Evolutionary conservation across 2,888 invertebrate genomes (phyloP).

Genomic region (Polyploca ridens): DNA sequence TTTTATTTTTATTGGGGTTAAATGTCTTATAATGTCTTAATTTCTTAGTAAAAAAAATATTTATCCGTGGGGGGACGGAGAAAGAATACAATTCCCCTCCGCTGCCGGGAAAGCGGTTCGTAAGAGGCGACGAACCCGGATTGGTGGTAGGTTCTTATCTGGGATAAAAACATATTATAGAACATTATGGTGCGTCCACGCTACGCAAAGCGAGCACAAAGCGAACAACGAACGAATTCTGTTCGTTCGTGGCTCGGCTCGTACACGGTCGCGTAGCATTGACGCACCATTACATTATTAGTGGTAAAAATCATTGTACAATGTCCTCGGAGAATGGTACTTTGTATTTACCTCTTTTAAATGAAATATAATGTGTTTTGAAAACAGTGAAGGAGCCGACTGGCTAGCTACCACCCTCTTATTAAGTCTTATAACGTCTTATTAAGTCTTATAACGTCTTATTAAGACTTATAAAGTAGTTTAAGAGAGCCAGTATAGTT

Average conservation of each 20-base stretch:
- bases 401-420: constrained; percentile 3
- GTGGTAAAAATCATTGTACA: too few relatives aligned
- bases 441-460: too few relatives aligned
- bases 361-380: not conserved
- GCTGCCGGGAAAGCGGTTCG: constrained; percentile 13
- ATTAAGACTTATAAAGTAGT: not conserved
- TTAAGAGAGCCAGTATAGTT: not conserved
- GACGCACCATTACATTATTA: too few relatives aligned
- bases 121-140: constrained; percentile 12
- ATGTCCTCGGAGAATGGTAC: too few relatives aligned
- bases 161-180: not conserved
- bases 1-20: too few relatives aligned
- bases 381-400: not conserved
- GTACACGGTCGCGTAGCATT: too few relatives aligned
- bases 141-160: not conserved
- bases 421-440: not conserved
- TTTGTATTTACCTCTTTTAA: not conserved
- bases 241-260: too few relatives aligned
- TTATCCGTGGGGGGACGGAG: constrained; percentile 13
- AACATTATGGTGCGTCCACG: too few relatives aligned
- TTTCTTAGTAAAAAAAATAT: too few relatives aligned
- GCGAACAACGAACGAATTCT: too few relatives aligned
- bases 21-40: too few relatives aligned
- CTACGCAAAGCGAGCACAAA: too few relatives aligned
- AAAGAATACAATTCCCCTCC: constrained; percentile 17